Conservation (phyloP, 2,113 vertebrate species). For the Aleadryas rufinucha region DNA sequence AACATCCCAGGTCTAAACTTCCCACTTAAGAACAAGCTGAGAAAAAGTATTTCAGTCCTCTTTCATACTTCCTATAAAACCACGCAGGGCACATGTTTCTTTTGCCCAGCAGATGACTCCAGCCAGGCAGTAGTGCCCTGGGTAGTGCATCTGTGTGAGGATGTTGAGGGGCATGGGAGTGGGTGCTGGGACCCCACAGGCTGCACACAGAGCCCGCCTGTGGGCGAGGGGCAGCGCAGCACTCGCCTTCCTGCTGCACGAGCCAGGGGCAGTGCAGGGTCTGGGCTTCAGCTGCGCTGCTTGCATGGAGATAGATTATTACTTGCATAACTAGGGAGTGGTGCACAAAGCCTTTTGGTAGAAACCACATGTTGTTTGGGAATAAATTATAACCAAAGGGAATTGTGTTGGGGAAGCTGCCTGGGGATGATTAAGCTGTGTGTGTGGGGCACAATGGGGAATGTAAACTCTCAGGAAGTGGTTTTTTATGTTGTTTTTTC, state of each 20-base stretch:
- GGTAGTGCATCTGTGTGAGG: neutral
- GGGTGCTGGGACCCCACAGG: neutral
- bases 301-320: neutral
- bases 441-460: neutral
- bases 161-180: neutral
- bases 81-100: neutral
- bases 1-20: neutral
- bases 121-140: neutral
- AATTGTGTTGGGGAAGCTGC: neutral
- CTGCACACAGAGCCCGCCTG: rapidly evolving
- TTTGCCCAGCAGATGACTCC: neutral
- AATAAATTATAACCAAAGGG: neutral
- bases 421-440: neutral
- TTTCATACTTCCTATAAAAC: neutral
- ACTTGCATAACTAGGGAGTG: neutral
- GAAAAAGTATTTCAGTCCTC: neutral
- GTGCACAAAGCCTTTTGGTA: neutral
- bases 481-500: rapidly evolving
- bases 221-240: neutral
- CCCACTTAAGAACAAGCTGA: neutral
- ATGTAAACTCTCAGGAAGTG: neutral
- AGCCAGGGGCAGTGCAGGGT: neutral
- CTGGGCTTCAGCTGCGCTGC: neutral
- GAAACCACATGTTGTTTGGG: neutral
- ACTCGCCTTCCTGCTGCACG: neutral